Evolutionary conservation across 37 sponge, comb jelly and placozoan species (phyloP).

Genomic region (Beroe ovata): DNA sequence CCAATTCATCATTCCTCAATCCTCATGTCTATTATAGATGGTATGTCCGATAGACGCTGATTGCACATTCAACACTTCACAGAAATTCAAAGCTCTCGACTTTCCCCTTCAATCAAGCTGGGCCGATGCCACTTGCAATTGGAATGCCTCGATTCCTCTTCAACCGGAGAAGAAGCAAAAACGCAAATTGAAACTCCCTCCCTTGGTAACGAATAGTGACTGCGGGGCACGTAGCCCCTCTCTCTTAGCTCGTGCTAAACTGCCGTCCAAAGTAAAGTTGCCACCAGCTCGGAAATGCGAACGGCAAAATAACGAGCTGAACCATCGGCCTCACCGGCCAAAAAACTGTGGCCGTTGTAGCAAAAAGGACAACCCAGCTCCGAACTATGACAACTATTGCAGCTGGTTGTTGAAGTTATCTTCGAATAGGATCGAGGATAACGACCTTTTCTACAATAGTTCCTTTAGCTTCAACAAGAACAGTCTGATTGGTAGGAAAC

Average conservation of each 20-base stretch:
- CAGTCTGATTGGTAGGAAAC: neutral
- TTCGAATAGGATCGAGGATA: neutral
- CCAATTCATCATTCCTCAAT: no score
- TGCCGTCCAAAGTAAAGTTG: no score
- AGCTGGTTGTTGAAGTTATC: neutral
- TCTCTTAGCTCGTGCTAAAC: no score
- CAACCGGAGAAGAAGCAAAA: neutral
- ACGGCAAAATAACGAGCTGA: no score
- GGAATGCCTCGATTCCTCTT: neutral
- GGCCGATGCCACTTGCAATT: conserved; percentile 12
- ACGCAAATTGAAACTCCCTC: neutral
- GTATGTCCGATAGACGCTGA: neutral
- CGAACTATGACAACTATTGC: neutral
- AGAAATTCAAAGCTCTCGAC: neutral
- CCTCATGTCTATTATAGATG: neutral
- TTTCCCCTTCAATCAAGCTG: neutral
- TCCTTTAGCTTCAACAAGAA: neutral
- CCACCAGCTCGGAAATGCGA: no score
- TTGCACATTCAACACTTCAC: neutral
- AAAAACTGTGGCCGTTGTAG: neutral
- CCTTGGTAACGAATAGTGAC: no score
- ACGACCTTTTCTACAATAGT: neutral
- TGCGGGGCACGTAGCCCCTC: no score
- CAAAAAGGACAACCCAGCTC: neutral
- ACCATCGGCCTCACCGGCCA: neutral